phyloP scores from a whole-genome alignment of 2,888 invertebrate species.

The Mycalesis mineus region DNA sequence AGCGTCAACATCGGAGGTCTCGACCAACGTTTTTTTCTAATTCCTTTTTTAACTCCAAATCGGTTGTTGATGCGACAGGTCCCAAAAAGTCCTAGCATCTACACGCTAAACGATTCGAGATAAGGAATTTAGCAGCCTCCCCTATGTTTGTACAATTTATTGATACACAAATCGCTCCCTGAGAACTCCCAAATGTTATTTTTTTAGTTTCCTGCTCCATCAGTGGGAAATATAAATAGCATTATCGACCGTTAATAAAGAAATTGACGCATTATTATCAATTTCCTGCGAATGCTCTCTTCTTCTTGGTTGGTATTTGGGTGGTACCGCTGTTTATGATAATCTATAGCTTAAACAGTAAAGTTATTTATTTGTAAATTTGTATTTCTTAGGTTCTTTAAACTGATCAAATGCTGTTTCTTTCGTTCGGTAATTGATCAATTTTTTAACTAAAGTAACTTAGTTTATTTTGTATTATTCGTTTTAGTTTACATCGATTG shows the following conservation, averaged over 20 bases:
- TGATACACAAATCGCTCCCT: constrained; percentile 48
- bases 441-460: too few species aligned
- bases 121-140: constrained; percentile 72
- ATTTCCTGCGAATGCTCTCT: background rate
- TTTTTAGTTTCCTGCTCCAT: constrained; percentile 49
- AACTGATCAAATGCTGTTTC: too few species aligned
- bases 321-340: too few species aligned
- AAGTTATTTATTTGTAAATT: too few species aligned
- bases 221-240: constrained; percentile 68
- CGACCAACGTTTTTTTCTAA: constrained; percentile 11
- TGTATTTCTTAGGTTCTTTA: too few species aligned
- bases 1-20: constrained; percentile 28
- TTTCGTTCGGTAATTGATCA: too few species aligned
- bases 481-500: too few species aligned
- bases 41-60: constrained; percentile 26
- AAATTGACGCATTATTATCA: constrained; percentile 11
- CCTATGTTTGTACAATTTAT: constrained; percentile 60
- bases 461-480: too few species aligned
- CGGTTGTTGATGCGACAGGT: constrained; percentile 29
- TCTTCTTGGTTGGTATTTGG: too few species aligned
- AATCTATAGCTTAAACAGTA: too few species aligned
- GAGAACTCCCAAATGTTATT: constrained; percentile 40
- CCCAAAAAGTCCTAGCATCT: constrained; percentile 35
- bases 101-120: constrained; percentile 54
- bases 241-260: constrained; percentile 42